Evolutionary conservation across 2,113 vertebrate genomes (phyloP), one percentile per base, ranked within the genome.

Genomic region (Micromys minutus): DNA sequence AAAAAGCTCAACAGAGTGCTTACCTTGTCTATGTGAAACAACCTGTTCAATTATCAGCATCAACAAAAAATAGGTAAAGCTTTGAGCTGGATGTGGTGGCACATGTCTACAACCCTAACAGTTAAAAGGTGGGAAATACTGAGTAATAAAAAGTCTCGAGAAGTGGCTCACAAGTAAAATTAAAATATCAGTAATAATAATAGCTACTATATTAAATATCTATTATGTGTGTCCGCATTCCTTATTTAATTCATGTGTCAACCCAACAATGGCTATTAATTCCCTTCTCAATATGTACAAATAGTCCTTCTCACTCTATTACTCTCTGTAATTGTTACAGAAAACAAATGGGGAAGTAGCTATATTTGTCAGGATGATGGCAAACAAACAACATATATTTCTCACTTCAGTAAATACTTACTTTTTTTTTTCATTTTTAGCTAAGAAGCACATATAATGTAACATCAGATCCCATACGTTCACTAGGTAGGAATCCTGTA

Each of bases 111-210:
- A 81, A 59, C 36, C 52, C 55, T 21, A 59, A n/a, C 79, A 81
- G 11, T 81, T 57, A 57, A 59, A 21, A 81, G 79, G 22, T 39
- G 13, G 79, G 80, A 63, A 96, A 95, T 47, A 85, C 34, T 85
- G 24, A 94, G n/a, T 59, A 92, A 85, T 39, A 88, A 85, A 95
- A 96, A 96, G 36, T 31, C 29, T 88, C 15, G 5, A 91, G 59
- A 89, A 96, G 83, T 52, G 91, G 94, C 45, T 93, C 90, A 69
- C 24, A 87, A 87, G 47, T 79, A 84, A 93, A 94, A 96, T 90
- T 71, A 95, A 95, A 93, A 93, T 39, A 75, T 75, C 61, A 94
- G 19, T 22, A 76, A 65, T 7, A 36, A 31, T 76, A 92, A 76
- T 3, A 61, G 52, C 47, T 91, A 95, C 55, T 74, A 65, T 52